Evolutionary conservation across 2,113 vertebrate species (phyloP).

Genomic region (Acinonyx jubatus): DNA sequence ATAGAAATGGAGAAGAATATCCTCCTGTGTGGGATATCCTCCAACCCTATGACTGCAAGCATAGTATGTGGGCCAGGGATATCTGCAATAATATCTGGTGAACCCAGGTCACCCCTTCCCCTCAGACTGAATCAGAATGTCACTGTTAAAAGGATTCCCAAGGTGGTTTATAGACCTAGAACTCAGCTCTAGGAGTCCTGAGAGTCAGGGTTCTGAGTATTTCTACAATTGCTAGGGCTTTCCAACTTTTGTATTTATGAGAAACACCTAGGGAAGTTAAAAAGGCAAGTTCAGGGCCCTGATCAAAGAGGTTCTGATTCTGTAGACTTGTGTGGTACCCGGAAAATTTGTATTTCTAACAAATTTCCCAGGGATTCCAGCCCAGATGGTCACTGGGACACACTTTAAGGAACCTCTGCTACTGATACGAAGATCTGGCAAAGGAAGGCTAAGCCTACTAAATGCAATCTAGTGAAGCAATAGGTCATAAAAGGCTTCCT

Average conservation of each 20-base stretch:
- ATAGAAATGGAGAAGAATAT: background rate
- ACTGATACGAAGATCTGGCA: background rate
- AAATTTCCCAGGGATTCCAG: background rate
- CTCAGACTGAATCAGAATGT: background rate
- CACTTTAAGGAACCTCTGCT: background rate
- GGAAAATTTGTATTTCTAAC: constrained; percentile 33
- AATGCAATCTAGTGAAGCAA: background rate
- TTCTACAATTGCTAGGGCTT: background rate
- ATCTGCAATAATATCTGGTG: background rate
- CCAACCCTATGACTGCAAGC: background rate
- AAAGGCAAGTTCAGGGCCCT: background rate
- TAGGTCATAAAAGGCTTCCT: background rate
- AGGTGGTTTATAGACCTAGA: background rate
- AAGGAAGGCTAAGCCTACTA: background rate
- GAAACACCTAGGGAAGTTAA: background rate
- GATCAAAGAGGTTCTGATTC: constrained; percentile 4
- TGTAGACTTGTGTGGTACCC: background rate
- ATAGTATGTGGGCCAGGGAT: background rate
- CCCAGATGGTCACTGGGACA: background rate
- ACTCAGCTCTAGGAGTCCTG: background rate
- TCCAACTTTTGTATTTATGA: background rate
- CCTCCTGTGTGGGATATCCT: background rate
- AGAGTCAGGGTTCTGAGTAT: background rate
- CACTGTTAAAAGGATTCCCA: background rate
- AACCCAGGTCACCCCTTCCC: background rate